Conservation (phyloP, 2,113 vertebrate species). For the Microtus ochrogaster region DNA sequence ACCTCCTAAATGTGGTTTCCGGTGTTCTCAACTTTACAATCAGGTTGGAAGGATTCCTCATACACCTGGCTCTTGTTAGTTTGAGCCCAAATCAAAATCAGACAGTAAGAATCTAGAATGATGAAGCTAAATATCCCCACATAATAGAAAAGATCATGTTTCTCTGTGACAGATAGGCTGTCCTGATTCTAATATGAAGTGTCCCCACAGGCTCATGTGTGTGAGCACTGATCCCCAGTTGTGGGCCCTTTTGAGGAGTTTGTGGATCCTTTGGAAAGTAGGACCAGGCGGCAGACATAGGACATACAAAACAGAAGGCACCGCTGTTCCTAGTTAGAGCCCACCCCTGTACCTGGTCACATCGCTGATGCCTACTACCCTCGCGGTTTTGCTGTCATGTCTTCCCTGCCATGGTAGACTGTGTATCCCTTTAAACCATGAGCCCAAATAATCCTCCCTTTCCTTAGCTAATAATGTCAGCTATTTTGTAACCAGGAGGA, state of each 20-base stretch:
- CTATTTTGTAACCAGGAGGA: not conserved
- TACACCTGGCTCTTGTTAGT: not conserved
- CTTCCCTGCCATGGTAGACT: no score
- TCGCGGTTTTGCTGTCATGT: not conserved
- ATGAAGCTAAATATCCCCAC: not conserved
- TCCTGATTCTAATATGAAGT: not conserved
- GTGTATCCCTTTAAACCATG: not conserved
- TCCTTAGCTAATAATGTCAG: not conserved
- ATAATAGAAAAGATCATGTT: not conserved
- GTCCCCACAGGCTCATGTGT: not conserved
- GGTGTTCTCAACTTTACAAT: not conserved
- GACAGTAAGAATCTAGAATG: not conserved
- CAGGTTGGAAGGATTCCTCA: not conserved
- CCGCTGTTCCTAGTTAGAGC: not conserved
- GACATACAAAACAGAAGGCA: not conserved
- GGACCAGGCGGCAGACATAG: not conserved
- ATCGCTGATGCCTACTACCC: not conserved
- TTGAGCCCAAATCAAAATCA: not conserved
- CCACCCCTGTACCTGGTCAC: no score
- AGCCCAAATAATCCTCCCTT: not conserved
- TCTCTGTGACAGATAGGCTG: not conserved
- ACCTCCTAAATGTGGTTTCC: not conserved
- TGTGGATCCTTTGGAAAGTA: not conserved
- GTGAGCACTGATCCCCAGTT: not conserved
- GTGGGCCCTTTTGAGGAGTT: not conserved